phyloP scores from a whole-genome alignment of 2,797 vertebrate genomes.

The Acipenser ruthenus region DNA sequence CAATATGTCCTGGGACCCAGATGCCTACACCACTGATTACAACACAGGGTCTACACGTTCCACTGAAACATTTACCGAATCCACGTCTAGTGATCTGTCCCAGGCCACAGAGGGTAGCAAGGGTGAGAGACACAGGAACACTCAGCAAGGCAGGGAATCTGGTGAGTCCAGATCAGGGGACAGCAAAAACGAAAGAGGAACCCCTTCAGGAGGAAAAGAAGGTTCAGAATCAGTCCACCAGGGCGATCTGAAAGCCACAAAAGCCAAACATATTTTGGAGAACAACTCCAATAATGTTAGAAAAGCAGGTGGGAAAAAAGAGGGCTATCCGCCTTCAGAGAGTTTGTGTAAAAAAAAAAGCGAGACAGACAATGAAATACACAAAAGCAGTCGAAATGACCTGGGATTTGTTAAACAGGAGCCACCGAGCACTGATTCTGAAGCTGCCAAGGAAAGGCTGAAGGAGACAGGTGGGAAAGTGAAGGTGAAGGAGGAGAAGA shows the following conservation, averaged over 20 bases:
- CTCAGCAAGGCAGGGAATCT: background rate
- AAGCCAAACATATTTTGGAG: no score
- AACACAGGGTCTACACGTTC: constrained; percentile 22
- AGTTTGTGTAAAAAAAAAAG: background rate
- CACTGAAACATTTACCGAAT: constrained; percentile 22
- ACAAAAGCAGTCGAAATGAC: background rate
- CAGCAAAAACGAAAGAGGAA: background rate
- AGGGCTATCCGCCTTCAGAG: background rate
- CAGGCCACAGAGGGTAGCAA: constrained; percentile 18
- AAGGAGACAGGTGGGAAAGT: constrained; percentile 19
- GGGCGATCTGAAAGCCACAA: background rate
- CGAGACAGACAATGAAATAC: background rate
- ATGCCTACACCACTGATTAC: constrained; percentile 5
- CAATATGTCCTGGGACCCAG: background rate
- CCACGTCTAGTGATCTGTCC: constrained; percentile 31
- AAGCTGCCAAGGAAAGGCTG: constrained; percentile 24
- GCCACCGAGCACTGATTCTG: background rate
- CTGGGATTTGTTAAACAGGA: background rate
- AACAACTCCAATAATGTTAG: background rate
- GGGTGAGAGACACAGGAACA: background rate
- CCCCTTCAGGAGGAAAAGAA: background rate
- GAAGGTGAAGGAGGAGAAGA: constrained; percentile 23
- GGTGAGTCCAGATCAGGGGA: background rate
- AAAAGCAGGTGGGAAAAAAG: background rate
- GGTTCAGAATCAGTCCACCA: background rate